phyloP scores from a whole-genome alignment of 2,113 vertebrate species.

The Archilochus colubris region DNA sequence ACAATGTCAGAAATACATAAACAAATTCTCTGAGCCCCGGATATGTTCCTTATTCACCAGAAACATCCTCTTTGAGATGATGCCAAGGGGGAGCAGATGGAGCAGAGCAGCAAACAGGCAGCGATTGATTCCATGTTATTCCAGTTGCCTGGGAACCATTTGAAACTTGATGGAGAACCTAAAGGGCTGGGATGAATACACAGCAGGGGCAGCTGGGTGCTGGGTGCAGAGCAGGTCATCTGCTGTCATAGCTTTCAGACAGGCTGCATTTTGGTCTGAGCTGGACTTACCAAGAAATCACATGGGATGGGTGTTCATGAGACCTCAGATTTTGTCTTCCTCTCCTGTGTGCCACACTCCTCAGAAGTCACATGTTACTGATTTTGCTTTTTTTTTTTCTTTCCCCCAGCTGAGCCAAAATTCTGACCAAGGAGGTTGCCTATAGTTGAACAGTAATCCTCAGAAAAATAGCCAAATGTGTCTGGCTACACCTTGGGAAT shows the following conservation, averaged over 20 bases:
- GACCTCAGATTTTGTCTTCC: background rate
- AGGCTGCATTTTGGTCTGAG: background rate
- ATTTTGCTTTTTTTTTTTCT: background rate
- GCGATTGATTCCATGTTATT: conserved; percentile 63
- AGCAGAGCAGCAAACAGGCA: conserved; percentile 61
- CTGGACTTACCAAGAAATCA: background rate
- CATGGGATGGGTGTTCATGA: background rate
- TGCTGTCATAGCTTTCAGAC: background rate
- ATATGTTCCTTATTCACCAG: conserved; percentile 52
- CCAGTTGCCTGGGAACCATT: conserved; percentile 72
- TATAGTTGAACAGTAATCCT: background rate
- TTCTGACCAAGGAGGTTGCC: background rate
- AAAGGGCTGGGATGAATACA: conserved; percentile 39
- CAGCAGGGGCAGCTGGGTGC: conserved; percentile 59
- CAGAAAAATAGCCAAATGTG: background rate
- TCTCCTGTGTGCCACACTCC: background rate
- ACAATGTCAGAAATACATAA: conserved; percentile 37
- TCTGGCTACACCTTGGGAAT: background rate
- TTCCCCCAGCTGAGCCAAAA: background rate
- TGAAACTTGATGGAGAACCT: conserved; percentile 62
- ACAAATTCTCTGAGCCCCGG: conserved; percentile 11
- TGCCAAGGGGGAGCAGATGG: conserved; percentile 54
- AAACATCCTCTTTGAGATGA: conserved; percentile 66
- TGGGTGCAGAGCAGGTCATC: conserved; percentile 25
- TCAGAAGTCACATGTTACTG: background rate